These are phyloP conservation scores for Nipponacmea schrenckii DNA, from an alignment of 2,888 invertebrate species.

Conservation along the genomic window DNA sequence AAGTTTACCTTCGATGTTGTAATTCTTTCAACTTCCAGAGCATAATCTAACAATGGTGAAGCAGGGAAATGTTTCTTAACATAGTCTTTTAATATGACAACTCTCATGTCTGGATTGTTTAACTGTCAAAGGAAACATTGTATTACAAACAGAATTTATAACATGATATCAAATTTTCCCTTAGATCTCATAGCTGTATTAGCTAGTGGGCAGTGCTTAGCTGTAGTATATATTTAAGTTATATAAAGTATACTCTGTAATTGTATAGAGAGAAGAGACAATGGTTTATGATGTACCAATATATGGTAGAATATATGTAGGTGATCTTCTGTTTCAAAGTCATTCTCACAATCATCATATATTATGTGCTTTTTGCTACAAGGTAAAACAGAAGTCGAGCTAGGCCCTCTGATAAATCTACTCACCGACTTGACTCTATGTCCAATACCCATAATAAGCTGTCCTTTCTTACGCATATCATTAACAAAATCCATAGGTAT, in stretches of 20 bases:
- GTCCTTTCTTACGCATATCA: conserved; percentile 94
- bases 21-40: conserved; percentile 97
- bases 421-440: conserved; percentile 81
- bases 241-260: too few relatives aligned
- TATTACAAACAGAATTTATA: not conserved
- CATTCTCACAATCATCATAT: too few relatives aligned
- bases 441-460: conserved; percentile 99
- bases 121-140: conserved; percentile 71
- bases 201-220: too few relatives aligned
- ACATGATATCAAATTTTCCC: too few relatives aligned
- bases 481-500: conserved; percentile 99
- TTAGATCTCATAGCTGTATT: too few relatives aligned
- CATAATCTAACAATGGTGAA: conserved; percentile 93
- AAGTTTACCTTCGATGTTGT: conserved; percentile 84
- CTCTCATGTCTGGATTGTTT: conserved; percentile 98
- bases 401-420: conserved; percentile 10
- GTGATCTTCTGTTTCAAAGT: too few relatives aligned
- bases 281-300: too few relatives aligned
- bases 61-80: conserved; percentile 93
- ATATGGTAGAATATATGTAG: too few relatives aligned
- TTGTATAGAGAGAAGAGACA: too few relatives aligned
- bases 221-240: too few relatives aligned
- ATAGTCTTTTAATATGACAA: conserved; percentile 95
- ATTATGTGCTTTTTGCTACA: too few relatives aligned
- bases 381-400: too few relatives aligned